These are phyloP conservation scores for Orestias chungarensis DNA, from an alignment of 2,797 vertebrate genomes.

Conservation along the genomic window DNA sequence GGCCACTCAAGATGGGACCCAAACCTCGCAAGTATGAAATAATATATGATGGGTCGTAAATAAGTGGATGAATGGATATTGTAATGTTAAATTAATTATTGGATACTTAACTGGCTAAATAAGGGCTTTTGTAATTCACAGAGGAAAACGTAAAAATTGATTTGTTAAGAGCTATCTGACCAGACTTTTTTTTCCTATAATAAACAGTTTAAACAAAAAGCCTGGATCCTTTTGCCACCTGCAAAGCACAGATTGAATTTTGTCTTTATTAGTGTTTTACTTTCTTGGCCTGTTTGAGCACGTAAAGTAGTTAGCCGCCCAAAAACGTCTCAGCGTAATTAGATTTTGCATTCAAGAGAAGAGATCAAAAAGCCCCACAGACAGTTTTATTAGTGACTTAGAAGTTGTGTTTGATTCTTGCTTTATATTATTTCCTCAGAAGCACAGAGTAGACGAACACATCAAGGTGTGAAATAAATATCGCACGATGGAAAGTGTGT, in stretches of 20 bases:
- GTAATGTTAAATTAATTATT: background rate
- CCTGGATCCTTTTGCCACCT: constrained; percentile 7
- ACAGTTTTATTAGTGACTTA: constrained; percentile 51
- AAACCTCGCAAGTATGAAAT: no score
- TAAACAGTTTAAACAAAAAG: background rate
- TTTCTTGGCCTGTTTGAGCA: constrained; percentile 22
- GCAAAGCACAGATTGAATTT: background rate
- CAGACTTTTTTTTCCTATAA: background rate
- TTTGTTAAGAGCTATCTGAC: background rate
- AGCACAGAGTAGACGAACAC: constrained; percentile 69
- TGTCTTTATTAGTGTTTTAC: constrained; percentile 20
- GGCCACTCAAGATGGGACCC: no score
- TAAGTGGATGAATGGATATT: background rate
- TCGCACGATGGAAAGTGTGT: constrained; percentile 74
- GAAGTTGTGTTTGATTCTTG: constrained; percentile 61
- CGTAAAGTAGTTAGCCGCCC: constrained; percentile 13
- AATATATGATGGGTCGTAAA: background rate
- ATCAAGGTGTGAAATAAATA: constrained; percentile 78
- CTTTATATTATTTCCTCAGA: constrained; percentile 66
- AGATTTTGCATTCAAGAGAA: constrained; percentile 43
- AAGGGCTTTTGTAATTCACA: no score
- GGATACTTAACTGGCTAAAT: background rate
- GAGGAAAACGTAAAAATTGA: background rate
- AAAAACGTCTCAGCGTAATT: constrained; percentile 21
- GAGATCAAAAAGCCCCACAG: constrained; percentile 17